These are phyloP conservation scores for Grantiella picta DNA, from an alignment of 2,113 vertebrate genomes.

Conservation along the genomic window DNA sequence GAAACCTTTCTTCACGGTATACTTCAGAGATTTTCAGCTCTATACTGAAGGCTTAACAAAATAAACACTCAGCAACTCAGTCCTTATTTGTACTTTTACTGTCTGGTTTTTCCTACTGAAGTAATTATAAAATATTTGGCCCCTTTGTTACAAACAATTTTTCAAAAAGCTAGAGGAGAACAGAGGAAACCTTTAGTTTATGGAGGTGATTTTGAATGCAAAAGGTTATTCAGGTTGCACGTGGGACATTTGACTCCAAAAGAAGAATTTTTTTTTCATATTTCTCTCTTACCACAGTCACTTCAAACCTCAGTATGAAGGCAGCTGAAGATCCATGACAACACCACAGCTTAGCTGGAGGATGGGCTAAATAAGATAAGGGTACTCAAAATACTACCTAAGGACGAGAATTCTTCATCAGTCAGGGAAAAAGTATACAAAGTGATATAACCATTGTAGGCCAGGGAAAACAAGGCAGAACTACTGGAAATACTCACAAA, in stretches of 20 bases:
- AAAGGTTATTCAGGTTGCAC: background rate
- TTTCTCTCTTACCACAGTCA: background rate
- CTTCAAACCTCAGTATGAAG: background rate
- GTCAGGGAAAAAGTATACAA: background rate
- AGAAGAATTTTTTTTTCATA: accelerated
- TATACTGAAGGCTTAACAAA: background rate
- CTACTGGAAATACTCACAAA: background rate
- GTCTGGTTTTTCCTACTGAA: background rate
- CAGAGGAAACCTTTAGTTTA: background rate
- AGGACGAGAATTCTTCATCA: background rate
- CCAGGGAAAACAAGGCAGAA: background rate
- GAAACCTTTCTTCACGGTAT: background rate
- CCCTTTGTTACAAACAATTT: background rate
- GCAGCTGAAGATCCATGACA: background rate
- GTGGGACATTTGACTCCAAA: background rate
- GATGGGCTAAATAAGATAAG: background rate
- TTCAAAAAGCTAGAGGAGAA: background rate
- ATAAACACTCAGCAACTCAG: background rate
- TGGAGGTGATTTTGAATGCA: background rate
- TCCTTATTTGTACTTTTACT: background rate
- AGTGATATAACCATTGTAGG: background rate
- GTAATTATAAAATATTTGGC: background rate
- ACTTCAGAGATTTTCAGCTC: background rate
- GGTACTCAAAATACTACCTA: background rate
- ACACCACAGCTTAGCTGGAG: background rate